Base-by-base conservation (phyloP, 2,797 vertebrate species). In the Microchirus variegatus region DNA sequence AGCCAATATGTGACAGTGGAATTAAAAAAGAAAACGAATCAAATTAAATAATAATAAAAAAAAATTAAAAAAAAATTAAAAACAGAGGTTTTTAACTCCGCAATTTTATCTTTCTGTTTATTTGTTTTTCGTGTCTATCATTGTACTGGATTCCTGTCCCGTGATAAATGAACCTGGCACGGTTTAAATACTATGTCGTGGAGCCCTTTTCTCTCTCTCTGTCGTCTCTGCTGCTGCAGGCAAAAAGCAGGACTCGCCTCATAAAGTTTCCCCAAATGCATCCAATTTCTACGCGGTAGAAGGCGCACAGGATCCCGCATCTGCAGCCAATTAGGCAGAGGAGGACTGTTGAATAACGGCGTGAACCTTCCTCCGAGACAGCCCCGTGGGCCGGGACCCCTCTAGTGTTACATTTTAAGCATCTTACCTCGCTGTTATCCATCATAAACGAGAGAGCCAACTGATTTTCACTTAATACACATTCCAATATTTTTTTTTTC, bases 401-500 rank as follows among this genome's bases (percentile, higher is more conserved):
- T 92, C 90, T 92, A 91, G 89, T 90, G 91, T 93, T 92, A 91
- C 93, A 92, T 90, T 87, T 90, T 86, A 92, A 91, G 88, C 90
- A 82, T 90, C 86, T 87, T 90, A 85, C 87, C 85, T 89, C 55
- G 74, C 87, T 61, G 91, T 84, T 87, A 91, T 92, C 88, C 89
- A 91, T 92, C 92, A 92, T 75, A 77, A 72, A 75, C 50, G 56
- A 78, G 56, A 78, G 67, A 81, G 58, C 76, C 69, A 70, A 85
- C 77, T 47, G 69, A 75, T 89, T 82, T 71, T 48, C 57, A 55
- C 41, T 67, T 73, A 67, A 70, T 78, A 59, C 59, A 40, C 63
- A 58, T 60, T 65, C 50, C 53, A 46, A 49, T 41, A 14, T 13
- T 13, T 68, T 38, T 41, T 18, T 57, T 9, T 10, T n/a, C n/a